phyloP scores from a whole-genome alignment of 2,888 invertebrate species.

The Hypomecis atomaria region DNA sequence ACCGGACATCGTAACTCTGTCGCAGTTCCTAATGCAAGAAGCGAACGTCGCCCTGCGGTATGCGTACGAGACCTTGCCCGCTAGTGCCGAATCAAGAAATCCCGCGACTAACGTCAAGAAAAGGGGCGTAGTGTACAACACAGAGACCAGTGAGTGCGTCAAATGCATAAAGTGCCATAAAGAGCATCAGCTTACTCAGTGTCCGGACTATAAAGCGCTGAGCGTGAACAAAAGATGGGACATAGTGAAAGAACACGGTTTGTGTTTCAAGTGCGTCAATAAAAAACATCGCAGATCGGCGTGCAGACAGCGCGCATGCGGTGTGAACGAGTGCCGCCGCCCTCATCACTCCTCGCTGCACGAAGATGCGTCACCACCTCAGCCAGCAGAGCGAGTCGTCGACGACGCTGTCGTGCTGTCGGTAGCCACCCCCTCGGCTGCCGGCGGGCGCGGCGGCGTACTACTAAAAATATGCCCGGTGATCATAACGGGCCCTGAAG shows the following conservation, averaged over 20 bases:
- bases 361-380: background rate
- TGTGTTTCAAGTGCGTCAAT: no score
- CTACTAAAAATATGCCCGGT: no score
- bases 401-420: background rate
- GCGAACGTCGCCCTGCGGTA: conserved; percentile 4
- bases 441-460: background rate
- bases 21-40: conserved; percentile 15
- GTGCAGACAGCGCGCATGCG: background rate
- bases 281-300: background rate
- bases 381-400: no score
- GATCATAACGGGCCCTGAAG: conserved; percentile 1
- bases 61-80: no score
- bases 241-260: no score
- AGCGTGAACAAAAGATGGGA: no score
- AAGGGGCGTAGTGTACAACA: background rate
- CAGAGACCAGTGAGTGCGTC: background rate
- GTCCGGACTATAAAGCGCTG: no score
- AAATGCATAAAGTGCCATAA: background rate
- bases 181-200: no score
- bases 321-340: background rate
- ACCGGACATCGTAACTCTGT: conserved; percentile 7
- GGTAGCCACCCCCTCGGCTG: background rate
- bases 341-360: conserved; percentile 1
- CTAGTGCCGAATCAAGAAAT: no score
- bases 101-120: background rate